Percentiles rank a stretch among this genome's conserved stretches.
Evolutionary conservation across 2,888 invertebrate genomes (phyloP).

Genomic region (Drosophila yooni): DNA sequence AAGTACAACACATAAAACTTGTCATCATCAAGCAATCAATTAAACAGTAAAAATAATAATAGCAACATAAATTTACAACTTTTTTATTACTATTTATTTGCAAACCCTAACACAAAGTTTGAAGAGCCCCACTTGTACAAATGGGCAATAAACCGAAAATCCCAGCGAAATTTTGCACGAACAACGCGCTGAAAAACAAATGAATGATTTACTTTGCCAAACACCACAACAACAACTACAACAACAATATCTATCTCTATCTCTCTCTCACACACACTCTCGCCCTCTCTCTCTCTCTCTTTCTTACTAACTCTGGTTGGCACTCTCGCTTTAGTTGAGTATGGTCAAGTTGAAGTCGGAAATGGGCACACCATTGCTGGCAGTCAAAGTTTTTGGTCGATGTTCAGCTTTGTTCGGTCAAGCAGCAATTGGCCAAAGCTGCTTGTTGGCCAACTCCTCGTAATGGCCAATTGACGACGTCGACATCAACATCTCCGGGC

Average conservation of each 20-base stretch:
- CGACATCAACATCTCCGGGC: conserved; percentile 62
- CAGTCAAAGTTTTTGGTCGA: conserved; percentile 39
- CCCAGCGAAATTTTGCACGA: conserved; percentile 73
- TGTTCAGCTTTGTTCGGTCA: conserved; percentile 55
- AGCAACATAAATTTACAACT: neutral
- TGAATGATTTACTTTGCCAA: conserved; percentile 73
- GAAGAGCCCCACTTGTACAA: conserved; percentile 21
- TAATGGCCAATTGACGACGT: conserved; percentile 55
- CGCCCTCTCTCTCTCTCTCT: neutral
- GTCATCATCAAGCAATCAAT: neutral
- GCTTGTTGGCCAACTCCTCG: conserved; percentile 29
- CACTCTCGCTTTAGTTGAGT: conserved; percentile 51
- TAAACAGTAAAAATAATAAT: neutral
- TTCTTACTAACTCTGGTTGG: neutral
- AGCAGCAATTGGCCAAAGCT: conserved; percentile 50
- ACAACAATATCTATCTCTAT: neutral
- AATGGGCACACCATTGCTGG: conserved; percentile 69
- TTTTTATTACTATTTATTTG: neutral
- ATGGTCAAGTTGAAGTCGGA: conserved; percentile 77
- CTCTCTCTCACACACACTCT: neutral
- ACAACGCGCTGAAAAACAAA: conserved; percentile 63
- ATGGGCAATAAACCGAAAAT: conserved; percentile 47
- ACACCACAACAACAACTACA: conserved; percentile 44
- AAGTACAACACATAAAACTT: neutral
- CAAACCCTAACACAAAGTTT: conserved; percentile 24